Evolutionary conservation across 2,888 invertebrate genomes (phyloP), one percentile per base, ranked within the genome.

Genomic region (Mesoligia furuncula): DNA sequence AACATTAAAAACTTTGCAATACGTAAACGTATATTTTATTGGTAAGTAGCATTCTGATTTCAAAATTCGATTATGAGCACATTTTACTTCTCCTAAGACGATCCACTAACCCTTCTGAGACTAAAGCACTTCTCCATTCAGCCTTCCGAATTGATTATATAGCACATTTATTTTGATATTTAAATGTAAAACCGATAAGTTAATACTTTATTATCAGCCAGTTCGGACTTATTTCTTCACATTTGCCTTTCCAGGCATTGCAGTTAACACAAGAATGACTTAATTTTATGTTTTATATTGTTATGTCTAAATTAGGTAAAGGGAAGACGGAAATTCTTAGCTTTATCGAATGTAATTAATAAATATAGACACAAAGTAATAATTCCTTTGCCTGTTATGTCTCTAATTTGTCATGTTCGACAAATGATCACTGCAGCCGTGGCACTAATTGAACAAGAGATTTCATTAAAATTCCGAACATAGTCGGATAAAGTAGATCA

Each of bases 361-460:
- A 64, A 77, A 75, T 77, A 80, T 71, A 71, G 79, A 66, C 74
- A 27, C 20, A n/a, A 8, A 69, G 51, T 48, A 74, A 69, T 87
- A 77, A 86, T 88, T 73, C 79, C 79, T 74, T 84, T 64, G 67
- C 87, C 85, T 73, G 75, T 73, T 81, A 87, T 17, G 88, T 77
- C 71, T 79, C 31, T 42, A 73, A 79, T 71, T 75, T 79, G 70
- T 81, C 77, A 75, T 86, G 87, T 80, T 74, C 65, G 78, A 87
- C 87, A 84, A 87, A 88, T 88, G 67, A 87, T 70, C 69, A n/a
- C 66, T 45, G 39, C 73, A 77, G 64, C 39, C 31, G 76, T 73
- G 31, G 62, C 51, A 82, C 39, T 82, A 87, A 87, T 85, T 85
- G 62, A 67, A 64, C 64, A 39, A 62, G 64, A 75, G 69, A 51